These are phyloP conservation scores for Dolichotis patagonum DNA, from an alignment of 2,113 vertebrate genomes.

Conservation along the genomic window DNA sequence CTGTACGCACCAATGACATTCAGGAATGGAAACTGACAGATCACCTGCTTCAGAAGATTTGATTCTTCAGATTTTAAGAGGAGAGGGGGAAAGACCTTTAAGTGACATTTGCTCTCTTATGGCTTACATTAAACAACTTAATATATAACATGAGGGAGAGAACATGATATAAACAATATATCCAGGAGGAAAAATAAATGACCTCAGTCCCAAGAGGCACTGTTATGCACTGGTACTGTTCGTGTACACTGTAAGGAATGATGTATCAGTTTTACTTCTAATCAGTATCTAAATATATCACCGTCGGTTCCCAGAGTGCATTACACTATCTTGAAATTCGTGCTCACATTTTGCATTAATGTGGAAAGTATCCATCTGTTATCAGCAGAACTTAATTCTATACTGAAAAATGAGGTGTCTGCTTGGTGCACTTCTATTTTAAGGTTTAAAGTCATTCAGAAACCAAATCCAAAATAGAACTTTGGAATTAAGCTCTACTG, in stretches of 20 bases:
- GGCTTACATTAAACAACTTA: slow-evolving; percentile 83
- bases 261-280: slow-evolving; percentile 81
- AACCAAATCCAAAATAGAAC: slow-evolving; percentile 76
- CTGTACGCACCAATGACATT: slow-evolving; percentile 65
- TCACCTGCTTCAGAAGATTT: slow-evolving; percentile 79
- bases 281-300: slow-evolving; percentile 82
- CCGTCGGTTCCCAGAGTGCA: slow-evolving; percentile 71
- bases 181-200: slow-evolving; percentile 81
- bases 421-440: slow-evolving; percentile 77
- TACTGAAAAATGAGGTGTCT: slow-evolving; percentile 74
- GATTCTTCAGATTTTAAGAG: slow-evolving; percentile 70
- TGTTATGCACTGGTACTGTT: slow-evolving; percentile 74
- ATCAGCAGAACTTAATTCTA: slow-evolving; percentile 68
- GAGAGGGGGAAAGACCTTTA: slow-evolving; percentile 54
- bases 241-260: slow-evolving; percentile 75
- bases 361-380: slow-evolving; percentile 74
- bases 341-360: slow-evolving; percentile 73
- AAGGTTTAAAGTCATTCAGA: slow-evolving; percentile 77
- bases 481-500: slow-evolving; percentile 33
- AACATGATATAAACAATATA: slow-evolving; percentile 85
- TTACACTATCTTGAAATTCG: slow-evolving; percentile 64
- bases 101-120: slow-evolving; percentile 77
- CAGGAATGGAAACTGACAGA: slow-evolving; percentile 77
- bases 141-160: slow-evolving; percentile 82
- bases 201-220: slow-evolving; percentile 79